phyloP scores from a whole-genome alignment of 2,888 invertebrate genomes.

The Odontomyia ornata region DNA sequence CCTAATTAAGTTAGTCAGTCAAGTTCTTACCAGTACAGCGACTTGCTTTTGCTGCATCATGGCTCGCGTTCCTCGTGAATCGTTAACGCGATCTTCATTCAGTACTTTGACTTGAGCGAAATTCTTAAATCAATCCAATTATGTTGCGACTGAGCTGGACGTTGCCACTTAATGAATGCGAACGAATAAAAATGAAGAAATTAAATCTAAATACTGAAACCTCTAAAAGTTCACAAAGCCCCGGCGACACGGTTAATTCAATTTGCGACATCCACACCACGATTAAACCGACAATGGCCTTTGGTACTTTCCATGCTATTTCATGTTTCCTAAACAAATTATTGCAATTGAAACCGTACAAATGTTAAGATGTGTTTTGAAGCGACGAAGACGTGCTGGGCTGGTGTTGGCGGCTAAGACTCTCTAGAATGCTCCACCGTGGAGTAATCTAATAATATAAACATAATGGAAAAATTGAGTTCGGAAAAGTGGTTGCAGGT shows the following conservation, averaged over 20 bases:
- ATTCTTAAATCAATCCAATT: conserved; percentile 7
- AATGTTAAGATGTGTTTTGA: neutral
- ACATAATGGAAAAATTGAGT: too few relatives aligned
- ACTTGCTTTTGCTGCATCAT: neutral
- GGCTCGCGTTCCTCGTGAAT: neutral
- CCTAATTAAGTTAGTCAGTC: neutral
- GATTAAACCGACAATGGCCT: conserved; percentile 21
- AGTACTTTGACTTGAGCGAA: neutral
- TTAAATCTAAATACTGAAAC: conserved; percentile 2
- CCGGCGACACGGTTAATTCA: conserved; percentile 11
- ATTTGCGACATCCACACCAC: neutral
- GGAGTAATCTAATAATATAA: neutral
- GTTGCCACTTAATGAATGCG: neutral
- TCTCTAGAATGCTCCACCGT: neutral
- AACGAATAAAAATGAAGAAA: too few relatives aligned
- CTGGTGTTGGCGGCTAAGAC: neutral
- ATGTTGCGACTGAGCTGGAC: neutral
- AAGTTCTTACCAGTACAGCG: neutral
- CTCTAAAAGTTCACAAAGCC: conserved; percentile 34
- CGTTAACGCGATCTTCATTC: neutral
- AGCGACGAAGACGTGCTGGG: neutral
- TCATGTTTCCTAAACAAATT: conserved; percentile 30
- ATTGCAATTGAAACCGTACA: conserved; percentile 25
- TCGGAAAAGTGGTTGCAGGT: too few relatives aligned
- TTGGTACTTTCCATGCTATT: neutral